Base-by-base conservation (phyloP, 2,888 invertebrate species). In the Limnephilus lunatus region DNA sequence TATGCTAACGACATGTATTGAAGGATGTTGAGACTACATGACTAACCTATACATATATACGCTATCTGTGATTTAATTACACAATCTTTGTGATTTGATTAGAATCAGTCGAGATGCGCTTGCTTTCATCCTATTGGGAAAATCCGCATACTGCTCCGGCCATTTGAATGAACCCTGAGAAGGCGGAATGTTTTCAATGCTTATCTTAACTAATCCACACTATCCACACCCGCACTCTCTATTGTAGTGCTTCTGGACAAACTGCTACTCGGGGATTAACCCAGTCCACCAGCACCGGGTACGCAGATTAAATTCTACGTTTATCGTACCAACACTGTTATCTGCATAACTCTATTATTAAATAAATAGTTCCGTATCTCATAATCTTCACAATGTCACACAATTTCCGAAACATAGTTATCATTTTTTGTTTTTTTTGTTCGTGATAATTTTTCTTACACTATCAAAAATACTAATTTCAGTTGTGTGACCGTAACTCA, bases 201-300 rank as follows among this genome's bases (percentile, higher is more conserved):
- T 85, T 85, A 85, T 39, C 35, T 85, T 11, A 11, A 5, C 39
- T 85, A 44, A 85, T 85, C 85, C 85, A n/a, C 11, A 39, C 31
- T 39, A 85, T 85, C 85, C 44, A n/a, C 25, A 39, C 31, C 19
- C 44, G 85, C n/a, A 35, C 85, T 25, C 39, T 85, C 44, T 39
- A 44, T 44, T 85, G 85, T 85, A n/a, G 30, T 25, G 25, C 88
- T 68, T 32, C 53, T 68, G 15, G 19, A 32, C 68, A 68, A 88
- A 88, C 80, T 68, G 88, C 68, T 31, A 68, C 35, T 87, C 88
- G 32, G 88, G 87, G 88, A 88, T 88, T 88, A 80, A 30, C 11
- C 19, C 80, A 19, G 68, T 68, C 32, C 88, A 53, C 68, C 68
- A 25, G 25, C 25, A 53, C 53, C 19, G 68, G 68, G n/a, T 68